These are phyloP conservation scores for Leiothrix lutea DNA, from an alignment of 2,113 vertebrate genomes.

Conservation along the genomic window DNA sequence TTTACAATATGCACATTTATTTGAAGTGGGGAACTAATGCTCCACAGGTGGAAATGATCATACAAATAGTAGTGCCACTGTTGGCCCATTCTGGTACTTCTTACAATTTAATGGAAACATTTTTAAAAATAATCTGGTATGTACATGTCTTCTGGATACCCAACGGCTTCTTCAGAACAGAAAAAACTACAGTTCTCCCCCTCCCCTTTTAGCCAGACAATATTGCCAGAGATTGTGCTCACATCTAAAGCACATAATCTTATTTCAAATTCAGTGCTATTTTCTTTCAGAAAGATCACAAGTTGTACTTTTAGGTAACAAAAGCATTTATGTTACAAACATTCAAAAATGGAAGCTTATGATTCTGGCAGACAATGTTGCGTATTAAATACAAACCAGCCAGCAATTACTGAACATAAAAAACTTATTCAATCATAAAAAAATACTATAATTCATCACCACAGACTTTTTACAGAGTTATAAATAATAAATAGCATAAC, in stretches of 20 bases:
- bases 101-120: constrained; percentile 64
- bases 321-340: constrained; percentile 70
- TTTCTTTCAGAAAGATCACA: constrained; percentile 68
- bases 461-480: constrained; percentile 72
- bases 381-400: constrained; percentile 69
- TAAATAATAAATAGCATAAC: constrained; percentile 77
- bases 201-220: constrained; percentile 22
- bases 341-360: constrained; percentile 68
- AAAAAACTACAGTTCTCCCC: background rate
- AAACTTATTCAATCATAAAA: constrained; percentile 74
- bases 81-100: constrained; percentile 20
- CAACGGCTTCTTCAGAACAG: constrained; percentile 8
- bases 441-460: constrained; percentile 73
- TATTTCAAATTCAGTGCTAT: constrained; percentile 67
- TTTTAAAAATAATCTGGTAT: constrained; percentile 41
- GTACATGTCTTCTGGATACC: constrained; percentile 29
- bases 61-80: constrained; percentile 43
- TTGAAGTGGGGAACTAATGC: constrained; percentile 53
- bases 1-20: constrained; percentile 74
- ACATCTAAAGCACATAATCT: constrained; percentile 41
- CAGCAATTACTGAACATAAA: constrained; percentile 65
- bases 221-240: constrained; percentile 50
- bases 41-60: constrained; percentile 55
- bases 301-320: constrained; percentile 67
- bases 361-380: constrained; percentile 64